A percentile compares a stretch with the other conserved stretches of the same genome.
phyloP scores from a whole-genome alignment of 2,797 vertebrate genomes.

The Numenius phaeopus region DNA sequence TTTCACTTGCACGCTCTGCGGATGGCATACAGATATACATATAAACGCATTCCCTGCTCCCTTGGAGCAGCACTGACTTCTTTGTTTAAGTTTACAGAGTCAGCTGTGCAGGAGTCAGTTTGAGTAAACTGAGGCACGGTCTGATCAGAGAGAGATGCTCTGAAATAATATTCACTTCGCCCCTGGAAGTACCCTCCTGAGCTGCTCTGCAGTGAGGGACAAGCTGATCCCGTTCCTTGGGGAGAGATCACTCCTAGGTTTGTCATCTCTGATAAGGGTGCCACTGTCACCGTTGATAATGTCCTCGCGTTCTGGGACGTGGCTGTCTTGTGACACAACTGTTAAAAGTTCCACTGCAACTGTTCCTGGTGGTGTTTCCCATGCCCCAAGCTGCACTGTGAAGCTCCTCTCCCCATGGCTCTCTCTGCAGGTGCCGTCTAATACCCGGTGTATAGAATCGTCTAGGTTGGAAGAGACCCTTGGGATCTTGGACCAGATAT shows the following conservation, averaged over 20 bases:
- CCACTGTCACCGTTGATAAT: rapidly evolving
- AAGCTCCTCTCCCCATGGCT: no score
- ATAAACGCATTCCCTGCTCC: not conserved
- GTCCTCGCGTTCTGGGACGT: rapidly evolving
- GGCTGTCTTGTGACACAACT: not conserved
- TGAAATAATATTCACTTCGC: no score
- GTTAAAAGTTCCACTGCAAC: not conserved
- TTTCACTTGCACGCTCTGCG: rapidly evolving
- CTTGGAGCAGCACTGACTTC: not conserved
- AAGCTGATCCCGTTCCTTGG: not conserved
- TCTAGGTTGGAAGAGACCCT: no score
- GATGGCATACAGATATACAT: no score
- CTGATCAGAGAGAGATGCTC: not conserved
- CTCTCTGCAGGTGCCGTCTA: not conserved
- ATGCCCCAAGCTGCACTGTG: no score
- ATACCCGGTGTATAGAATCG: no score
- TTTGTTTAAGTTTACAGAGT: not conserved
- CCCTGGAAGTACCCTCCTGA: not conserved
- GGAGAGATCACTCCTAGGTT: not conserved
- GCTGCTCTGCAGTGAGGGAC: not conserved
- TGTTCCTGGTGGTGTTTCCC: rapidly evolving
- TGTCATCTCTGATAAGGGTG: not conserved
- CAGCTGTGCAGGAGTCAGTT: not conserved
- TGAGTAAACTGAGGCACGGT: no score
- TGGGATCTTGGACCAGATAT: no score